phyloP scores from a whole-genome alignment of 2,113 vertebrate species.

The Neolamprologus kungweensis region DNA sequence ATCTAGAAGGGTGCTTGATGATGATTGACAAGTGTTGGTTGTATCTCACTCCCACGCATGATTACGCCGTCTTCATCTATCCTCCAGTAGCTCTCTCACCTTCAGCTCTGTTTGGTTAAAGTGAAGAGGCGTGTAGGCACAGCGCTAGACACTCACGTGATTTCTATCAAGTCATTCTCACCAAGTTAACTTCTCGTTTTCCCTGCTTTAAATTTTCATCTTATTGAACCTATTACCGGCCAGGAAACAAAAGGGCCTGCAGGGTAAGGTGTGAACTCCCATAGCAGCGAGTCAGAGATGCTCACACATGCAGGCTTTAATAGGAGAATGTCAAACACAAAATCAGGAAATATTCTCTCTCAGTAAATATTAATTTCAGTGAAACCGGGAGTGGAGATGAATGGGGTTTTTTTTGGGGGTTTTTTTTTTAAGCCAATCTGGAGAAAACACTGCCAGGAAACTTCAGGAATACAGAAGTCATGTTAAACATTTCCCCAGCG shows the following conservation, averaged over 20 bases:
- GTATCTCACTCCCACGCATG: conserved; percentile 50
- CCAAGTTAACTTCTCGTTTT: conserved; percentile 38
- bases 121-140: conserved; percentile 54
- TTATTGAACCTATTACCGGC: conserved; percentile 48
- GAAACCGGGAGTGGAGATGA: not conserved
- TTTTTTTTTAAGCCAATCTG: not conserved
- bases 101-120: conserved; percentile 61
- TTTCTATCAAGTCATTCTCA: conserved; percentile 37
- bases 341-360: not conserved
- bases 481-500: conserved; percentile 43
- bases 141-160: conserved; percentile 12
- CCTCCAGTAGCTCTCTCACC: conserved; percentile 57
- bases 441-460: conserved; percentile 46
- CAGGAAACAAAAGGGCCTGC: conserved; percentile 9
- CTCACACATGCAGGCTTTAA: not conserved
- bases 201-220: conserved; percentile 27
- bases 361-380: conserved; percentile 28
- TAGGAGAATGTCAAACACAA: not conserved
- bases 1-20: conserved; percentile 44
- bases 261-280: conserved; percentile 24
- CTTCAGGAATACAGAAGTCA: conserved; percentile 27
- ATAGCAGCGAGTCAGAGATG: conserved; percentile 1
- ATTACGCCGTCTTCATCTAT: conserved; percentile 50
- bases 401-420: conserved; percentile 2
- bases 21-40: conserved; percentile 65